phyloP scores from a whole-genome alignment of 2,113 vertebrate species.

The Hemiprocne comata region DNA sequence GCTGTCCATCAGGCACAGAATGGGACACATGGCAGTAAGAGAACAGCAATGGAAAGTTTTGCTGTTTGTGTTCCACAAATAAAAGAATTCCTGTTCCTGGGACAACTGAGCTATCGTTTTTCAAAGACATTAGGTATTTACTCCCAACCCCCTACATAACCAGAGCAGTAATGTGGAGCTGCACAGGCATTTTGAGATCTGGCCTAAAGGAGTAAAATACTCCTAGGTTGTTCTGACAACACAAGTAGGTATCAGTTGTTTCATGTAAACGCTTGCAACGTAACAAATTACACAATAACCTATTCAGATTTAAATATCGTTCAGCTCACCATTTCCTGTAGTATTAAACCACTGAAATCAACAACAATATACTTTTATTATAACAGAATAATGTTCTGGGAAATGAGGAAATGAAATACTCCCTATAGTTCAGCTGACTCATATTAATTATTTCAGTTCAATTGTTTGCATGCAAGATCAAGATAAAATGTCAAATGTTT shows the following conservation, averaged over 20 bases:
- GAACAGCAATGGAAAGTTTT: neutral
- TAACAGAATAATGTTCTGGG: neutral
- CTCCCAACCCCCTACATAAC: neutral
- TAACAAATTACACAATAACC: neutral
- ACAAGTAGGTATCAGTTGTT: neutral
- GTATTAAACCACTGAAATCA: neutral
- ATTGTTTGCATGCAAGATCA: neutral
- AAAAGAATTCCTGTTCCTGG: neutral
- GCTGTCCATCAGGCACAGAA: neutral
- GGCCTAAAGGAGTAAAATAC: neutral
- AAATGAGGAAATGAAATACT: neutral
- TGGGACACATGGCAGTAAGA: neutral
- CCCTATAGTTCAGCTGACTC: neutral
- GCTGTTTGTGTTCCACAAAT: neutral
- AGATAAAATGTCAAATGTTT: conserved; percentile 22
- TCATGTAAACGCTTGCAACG: neutral
- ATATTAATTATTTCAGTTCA: neutral
- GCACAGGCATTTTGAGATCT: neutral
- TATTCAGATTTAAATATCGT: neutral
- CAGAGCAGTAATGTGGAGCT: neutral
- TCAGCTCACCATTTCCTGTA: neutral
- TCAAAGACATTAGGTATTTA: neutral
- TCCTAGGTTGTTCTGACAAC: neutral
- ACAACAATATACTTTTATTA: neutral
- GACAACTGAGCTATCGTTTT: neutral